phyloP scores from a whole-genome alignment of 2,113 vertebrate species.

The Mustela lutreola region DNA sequence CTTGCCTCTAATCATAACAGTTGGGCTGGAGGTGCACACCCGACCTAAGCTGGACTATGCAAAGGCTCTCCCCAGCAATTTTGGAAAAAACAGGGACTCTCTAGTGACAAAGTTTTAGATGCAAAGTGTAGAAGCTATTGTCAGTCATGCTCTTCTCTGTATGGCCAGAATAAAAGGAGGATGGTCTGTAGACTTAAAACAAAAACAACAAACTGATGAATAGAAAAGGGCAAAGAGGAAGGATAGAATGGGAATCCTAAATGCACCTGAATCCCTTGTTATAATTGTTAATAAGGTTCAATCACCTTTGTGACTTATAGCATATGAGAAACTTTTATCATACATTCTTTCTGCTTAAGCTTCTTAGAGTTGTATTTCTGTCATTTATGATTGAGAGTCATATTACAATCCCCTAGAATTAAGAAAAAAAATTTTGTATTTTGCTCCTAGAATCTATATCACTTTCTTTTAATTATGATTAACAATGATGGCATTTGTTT shows the following conservation, averaged over 20 bases:
- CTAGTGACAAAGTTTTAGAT: neutral
- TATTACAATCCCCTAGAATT: neutral
- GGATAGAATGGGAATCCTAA: neutral
- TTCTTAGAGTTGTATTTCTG: neutral
- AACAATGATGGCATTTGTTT: neutral
- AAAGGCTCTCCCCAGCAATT: neutral
- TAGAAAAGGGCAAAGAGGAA: neutral
- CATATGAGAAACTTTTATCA: neutral
- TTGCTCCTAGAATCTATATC: neutral
- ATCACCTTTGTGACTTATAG: neutral
- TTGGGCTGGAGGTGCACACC: neutral
- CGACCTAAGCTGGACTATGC: neutral
- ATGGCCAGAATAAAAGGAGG: neutral
- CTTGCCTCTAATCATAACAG: neutral
- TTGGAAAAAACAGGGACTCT: neutral
- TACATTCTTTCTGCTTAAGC: neutral
- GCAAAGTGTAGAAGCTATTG: neutral
- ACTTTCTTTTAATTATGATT: slow-evolving; percentile 18
- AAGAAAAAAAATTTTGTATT: neutral
- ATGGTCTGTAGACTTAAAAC: neutral
- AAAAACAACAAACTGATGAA: neutral
- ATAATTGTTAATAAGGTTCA: neutral
- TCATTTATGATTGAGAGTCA: neutral
- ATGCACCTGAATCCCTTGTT: neutral
- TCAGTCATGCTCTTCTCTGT: neutral